Percentiles rank a stretch among this genome's conserved stretches.
These are phyloP conservation scores for Carcinoscorpius rotundicauda DNA, from an alignment of 1,140 invertebrate species.

Conservation along the genomic window DNA sequence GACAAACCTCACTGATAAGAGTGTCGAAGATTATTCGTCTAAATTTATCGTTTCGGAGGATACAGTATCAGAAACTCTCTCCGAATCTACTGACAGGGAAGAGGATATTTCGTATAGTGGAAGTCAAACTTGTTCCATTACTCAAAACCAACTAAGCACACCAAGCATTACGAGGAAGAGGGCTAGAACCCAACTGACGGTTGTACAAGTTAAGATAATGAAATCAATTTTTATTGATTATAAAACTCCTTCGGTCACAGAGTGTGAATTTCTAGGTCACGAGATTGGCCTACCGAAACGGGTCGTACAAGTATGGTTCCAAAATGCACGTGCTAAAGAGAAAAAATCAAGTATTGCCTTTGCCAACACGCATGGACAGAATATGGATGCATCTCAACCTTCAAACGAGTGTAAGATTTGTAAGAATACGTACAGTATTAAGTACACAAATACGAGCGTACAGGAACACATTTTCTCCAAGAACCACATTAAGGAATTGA, in stretches of 20 bases:
- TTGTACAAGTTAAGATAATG: slow-evolving; percentile 80
- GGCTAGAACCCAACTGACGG: slow-evolving; percentile 78
- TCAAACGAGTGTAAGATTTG: slow-evolving; percentile 81
- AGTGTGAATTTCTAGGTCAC: slow-evolving; percentile 85
- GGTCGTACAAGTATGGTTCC: slow-evolving; percentile 95
- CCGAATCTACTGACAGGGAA: slow-evolving; percentile 19
- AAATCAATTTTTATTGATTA: slow-evolving; percentile 87
- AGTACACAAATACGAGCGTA: slow-evolving; percentile 54
- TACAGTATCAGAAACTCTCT: slow-evolving; percentile 32
- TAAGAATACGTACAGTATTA: slow-evolving; percentile 79
- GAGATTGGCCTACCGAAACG: slow-evolving; percentile 86
- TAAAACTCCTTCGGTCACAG: slow-evolving; percentile 95
- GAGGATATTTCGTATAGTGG: no score
- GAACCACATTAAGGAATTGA: slow-evolving; percentile 66
- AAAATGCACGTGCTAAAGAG: slow-evolving; percentile 96
- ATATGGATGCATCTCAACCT: slow-evolving; percentile 32
- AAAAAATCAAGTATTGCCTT: slow-evolving; percentile 73
- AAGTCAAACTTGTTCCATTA: no score
- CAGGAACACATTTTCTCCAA: slow-evolving; percentile 92
- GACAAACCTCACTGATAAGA: slow-evolving; percentile 24
- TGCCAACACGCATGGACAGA: slow-evolving; percentile 42
- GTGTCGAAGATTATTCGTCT: slow-evolving; percentile 17
- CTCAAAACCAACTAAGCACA: no score
- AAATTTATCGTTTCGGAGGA: slow-evolving; percentile 26
- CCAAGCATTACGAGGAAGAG: slow-evolving; percentile 45